These are phyloP conservation scores for Trachelipus rathkii DNA, from an alignment of 1,140 invertebrate genomes.

Conservation along the genomic window DNA sequence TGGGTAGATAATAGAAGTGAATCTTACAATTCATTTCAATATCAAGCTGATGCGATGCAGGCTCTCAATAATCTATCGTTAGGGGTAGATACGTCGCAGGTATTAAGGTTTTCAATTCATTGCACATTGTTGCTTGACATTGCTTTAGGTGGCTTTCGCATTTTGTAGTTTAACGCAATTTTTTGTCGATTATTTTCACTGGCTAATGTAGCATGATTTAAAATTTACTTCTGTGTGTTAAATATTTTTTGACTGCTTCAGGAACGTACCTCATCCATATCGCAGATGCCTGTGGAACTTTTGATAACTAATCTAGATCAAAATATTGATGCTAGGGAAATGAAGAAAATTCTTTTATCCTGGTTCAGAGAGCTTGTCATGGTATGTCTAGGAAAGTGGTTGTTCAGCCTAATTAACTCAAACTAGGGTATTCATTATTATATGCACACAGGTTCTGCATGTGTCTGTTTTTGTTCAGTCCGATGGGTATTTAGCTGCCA, in stretches of 20 bases:
- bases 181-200: background rate
- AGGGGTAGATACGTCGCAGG: background rate
- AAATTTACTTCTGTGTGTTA: background rate
- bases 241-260: background rate
- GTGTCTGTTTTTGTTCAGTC: conserved; percentile 63
- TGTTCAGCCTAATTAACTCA: background rate
- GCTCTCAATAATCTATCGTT: background rate
- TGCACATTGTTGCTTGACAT: background rate
- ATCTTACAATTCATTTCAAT: background rate
- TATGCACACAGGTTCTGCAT: conserved; percentile 59
- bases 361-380: conserved; percentile 66
- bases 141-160: no score
- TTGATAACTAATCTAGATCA: conserved; percentile 72
- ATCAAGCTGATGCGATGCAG: background rate
- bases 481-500: conserved; percentile 65
- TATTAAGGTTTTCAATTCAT: background rate
- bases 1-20: background rate
- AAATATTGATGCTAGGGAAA: conserved; percentile 65
- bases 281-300: conserved; percentile 58
- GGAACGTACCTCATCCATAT: background rate
- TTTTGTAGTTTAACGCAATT: background rate
- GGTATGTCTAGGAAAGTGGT: conserved; percentile 51
- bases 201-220: background rate
- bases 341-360: conserved; percentile 62
- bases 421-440: background rate